Base-by-base conservation (phyloP, 2,797 vertebrate species). In the Borostomias antarcticus region DNA sequence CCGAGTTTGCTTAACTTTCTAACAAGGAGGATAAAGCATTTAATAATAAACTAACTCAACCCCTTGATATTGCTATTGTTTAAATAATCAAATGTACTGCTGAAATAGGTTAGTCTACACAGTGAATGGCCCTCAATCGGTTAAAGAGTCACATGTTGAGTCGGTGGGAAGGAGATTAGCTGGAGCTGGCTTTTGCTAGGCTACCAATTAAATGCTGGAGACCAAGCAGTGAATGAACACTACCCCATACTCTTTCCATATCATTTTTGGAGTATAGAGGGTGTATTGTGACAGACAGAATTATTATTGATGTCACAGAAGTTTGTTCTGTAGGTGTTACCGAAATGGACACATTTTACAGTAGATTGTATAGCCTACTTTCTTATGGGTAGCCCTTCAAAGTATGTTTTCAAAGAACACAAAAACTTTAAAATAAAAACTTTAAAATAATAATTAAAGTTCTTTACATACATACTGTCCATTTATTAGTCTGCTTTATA, bases 121-220 rank as follows among this genome's bases (percentile, higher is more conserved):
- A 50, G 35, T 86, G 85, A 89, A 86, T 72, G 77, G 85, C 62
- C 77, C 78, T 75, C 76, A 78, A 59, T 75, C 67, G 78, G 86
- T 67, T 82, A 82, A 59, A 71, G 65, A 81, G 86, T 92, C 89
- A 92, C 88, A 88, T 92, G 89, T 88, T 89, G 84, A 90, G 85
- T 84, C 85, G 82, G 83, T 85, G 82, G 86, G 85, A 86, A 89
- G 30, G 33, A 66, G 87, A 87, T 89, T 87, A 90, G 77, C 82
- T 43, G 19, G 64, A 86, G 88, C 86, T 84, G 84, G 88, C 87
- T 91, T 91, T 88, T 79, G n/a, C n/a, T n/a, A n/a, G n/a, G n/a
- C 62, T 77, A 72, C 87, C 86, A 89, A 91, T 91, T 92, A 89
- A 87, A 91, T 88, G 76, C 89, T 91, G 90, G 89, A 89, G 86